Evolutionary conservation across 2,797 vertebrate genomes (phyloP).

Genomic region (Pseudocheirus occidentalis): DNA sequence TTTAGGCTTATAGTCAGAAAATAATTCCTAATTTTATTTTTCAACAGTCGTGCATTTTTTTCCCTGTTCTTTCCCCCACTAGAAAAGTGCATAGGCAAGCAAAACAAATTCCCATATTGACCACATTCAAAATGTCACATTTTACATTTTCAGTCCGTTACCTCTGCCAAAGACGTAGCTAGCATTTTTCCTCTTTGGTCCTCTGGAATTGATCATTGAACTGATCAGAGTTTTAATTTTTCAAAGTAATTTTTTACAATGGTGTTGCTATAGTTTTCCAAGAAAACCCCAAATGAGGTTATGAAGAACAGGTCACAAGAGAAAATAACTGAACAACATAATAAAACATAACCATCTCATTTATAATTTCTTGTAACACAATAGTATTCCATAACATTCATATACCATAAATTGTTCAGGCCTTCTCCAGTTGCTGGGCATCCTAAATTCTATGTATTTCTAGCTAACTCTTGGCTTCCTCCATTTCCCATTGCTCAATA

Average conservation of each 20-base stretch:
- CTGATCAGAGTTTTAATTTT: not conserved
- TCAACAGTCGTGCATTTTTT: not conserved
- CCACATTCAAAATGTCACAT: not conserved
- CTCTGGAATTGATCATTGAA: not conserved
- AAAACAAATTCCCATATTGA: not conserved
- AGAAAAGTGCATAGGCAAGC: not conserved
- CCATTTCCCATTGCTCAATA: not conserved
- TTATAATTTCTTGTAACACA: not conserved
- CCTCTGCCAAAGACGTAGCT: not conserved
- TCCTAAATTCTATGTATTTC: not conserved
- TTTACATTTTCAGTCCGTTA: not conserved
- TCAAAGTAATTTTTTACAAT: not conserved
- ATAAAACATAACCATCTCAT: not conserved
- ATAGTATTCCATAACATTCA: not conserved
- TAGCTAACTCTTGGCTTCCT: not conserved
- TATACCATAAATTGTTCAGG: not conserved
- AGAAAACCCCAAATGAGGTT: too few species aligned
- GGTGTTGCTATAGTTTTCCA: not conserved
- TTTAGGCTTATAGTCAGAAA: not conserved
- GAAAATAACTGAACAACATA: too few species aligned
- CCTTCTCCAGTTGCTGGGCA: not conserved
- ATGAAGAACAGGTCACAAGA: too few species aligned
- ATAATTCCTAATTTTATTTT: not conserved
- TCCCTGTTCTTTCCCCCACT: not conserved
- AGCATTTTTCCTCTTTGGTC: not conserved